phyloP scores from a whole-genome alignment of 2,888 invertebrate genomes.

The Hyposoter didymator region DNA sequence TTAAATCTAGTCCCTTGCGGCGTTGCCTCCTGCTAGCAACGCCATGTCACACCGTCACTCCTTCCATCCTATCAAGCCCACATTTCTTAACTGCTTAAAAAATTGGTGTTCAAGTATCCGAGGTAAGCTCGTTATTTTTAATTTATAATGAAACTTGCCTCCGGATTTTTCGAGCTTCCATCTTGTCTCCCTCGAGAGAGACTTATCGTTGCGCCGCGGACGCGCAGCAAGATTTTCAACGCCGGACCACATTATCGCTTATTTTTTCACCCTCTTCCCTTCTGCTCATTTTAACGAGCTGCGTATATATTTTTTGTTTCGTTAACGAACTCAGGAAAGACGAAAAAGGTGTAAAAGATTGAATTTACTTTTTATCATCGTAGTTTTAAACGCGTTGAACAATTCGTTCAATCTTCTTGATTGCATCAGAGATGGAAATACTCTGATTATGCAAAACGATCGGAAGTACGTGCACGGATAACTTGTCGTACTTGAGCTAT shows the following conservation, averaged over 20 bases:
- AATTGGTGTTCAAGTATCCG: slow-evolving; percentile 50
- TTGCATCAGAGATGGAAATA: neutral
- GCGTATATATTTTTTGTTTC: slow-evolving; percentile 22
- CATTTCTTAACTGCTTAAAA: slow-evolving; percentile 51
- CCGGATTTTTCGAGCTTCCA: slow-evolving; percentile 4
- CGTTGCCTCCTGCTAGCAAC: neutral
- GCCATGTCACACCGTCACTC: neutral
- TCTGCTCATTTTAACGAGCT: neutral
- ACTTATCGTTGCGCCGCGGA: neutral
- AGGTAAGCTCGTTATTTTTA: slow-evolving; percentile 50
- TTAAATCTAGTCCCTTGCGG: slow-evolving; percentile 12
- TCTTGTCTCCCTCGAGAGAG: slow-evolving; percentile 5
- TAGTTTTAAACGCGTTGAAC: slow-evolving; percentile 4
- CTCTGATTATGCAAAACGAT: slow-evolving; percentile 35
- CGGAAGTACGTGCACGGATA: neutral
- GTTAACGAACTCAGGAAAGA: neutral
- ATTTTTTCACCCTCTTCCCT: neutral
- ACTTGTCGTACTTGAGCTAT: slow-evolving; percentile 1
- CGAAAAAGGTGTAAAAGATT: neutral
- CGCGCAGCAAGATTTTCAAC: slow-evolving; percentile 8
- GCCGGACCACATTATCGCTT: slow-evolving; percentile 14
- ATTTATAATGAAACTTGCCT: slow-evolving; percentile 54
- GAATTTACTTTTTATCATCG: slow-evolving; percentile 17
- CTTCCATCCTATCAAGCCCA: slow-evolving; percentile 13
- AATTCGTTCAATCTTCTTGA: slow-evolving; percentile 1